These are phyloP conservation scores for Nematolebias whitei DNA, from an alignment of 2,113 vertebrate genomes.

Conservation along the genomic window DNA sequence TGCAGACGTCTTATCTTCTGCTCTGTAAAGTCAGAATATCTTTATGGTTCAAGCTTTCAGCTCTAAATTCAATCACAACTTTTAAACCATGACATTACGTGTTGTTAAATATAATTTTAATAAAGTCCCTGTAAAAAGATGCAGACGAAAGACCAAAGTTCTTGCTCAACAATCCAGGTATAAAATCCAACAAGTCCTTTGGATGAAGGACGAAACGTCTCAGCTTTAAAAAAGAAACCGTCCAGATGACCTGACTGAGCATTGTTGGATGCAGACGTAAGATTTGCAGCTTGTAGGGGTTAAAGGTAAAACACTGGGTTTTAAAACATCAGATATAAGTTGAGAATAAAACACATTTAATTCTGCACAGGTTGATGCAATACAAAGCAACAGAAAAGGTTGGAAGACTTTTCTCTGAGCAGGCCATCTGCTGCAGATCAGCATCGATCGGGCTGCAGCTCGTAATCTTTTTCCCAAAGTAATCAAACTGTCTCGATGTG, in stretches of 20 bases:
- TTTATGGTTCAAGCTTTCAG: conserved; percentile 1
- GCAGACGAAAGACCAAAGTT: conserved; percentile 9
- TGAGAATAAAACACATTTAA: too few relatives aligned
- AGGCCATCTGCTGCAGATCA: background rate
- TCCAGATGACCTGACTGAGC: too few relatives aligned
- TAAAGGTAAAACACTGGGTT: too few relatives aligned
- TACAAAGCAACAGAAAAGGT: too few relatives aligned
- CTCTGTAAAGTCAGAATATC: background rate
- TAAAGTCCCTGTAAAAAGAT: background rate
- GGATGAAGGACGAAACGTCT: too few relatives aligned
- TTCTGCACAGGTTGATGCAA: too few relatives aligned
- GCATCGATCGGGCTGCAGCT: background rate
- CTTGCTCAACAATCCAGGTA: too few relatives aligned
- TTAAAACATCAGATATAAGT: too few relatives aligned
- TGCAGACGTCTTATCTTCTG: too few relatives aligned
- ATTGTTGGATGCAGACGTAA: background rate
- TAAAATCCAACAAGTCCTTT: too few relatives aligned
- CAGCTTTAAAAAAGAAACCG: too few relatives aligned
- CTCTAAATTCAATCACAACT: background rate
- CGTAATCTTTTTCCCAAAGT: background rate
- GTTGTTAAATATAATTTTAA: too few relatives aligned
- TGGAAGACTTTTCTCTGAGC: background rate
- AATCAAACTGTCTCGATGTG: conserved; percentile 8
- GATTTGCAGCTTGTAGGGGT: background rate
- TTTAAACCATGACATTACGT: conserved; percentile 5